phyloP scores from a whole-genome alignment of 2,888 invertebrate species.

The Sarcophaga caerulescens region DNA sequence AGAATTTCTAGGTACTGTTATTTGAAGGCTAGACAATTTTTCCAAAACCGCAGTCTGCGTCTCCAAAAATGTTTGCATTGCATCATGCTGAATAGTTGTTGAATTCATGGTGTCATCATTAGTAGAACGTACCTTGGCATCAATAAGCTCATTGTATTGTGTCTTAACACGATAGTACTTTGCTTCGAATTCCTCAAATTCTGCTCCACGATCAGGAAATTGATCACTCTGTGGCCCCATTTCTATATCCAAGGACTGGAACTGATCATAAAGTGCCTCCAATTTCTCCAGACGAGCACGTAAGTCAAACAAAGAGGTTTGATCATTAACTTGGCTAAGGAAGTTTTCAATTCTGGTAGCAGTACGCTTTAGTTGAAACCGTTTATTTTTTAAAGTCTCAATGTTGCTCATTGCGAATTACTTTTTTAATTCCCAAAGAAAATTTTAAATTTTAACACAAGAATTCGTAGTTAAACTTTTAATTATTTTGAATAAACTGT shows the following conservation, averaged over 20 bases:
- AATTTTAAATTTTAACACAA: too few species aligned
- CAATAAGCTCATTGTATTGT: constrained; percentile 23
- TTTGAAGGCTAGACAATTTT: constrained; percentile 26
- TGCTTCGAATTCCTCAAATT: constrained; percentile 8
- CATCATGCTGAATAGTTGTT: constrained; percentile 20
- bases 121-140: not conserved
- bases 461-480: too few species aligned
- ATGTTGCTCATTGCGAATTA: not conserved
- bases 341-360: constrained; percentile 37
- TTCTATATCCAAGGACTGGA: constrained; percentile 7
- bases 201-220: constrained; percentile 9
- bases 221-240: not conserved
- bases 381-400: constrained; percentile 12
- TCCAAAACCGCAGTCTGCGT: constrained; percentile 38
- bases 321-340: constrained; percentile 7
- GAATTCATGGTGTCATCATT: constrained; percentile 9
- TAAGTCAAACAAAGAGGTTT: constrained; percentile 29
- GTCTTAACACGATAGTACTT: constrained; percentile 28
- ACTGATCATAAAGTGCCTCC: too few species aligned
- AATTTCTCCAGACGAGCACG: constrained; percentile 20
- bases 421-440: too few species aligned
- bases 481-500: too few species aligned
- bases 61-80: constrained; percentile 19
- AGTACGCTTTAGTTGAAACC: constrained; percentile 18
- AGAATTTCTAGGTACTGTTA: not conserved